Base-by-base conservation (phyloP, 2,797 vertebrate species). In the Thunnus albacares region DNA sequence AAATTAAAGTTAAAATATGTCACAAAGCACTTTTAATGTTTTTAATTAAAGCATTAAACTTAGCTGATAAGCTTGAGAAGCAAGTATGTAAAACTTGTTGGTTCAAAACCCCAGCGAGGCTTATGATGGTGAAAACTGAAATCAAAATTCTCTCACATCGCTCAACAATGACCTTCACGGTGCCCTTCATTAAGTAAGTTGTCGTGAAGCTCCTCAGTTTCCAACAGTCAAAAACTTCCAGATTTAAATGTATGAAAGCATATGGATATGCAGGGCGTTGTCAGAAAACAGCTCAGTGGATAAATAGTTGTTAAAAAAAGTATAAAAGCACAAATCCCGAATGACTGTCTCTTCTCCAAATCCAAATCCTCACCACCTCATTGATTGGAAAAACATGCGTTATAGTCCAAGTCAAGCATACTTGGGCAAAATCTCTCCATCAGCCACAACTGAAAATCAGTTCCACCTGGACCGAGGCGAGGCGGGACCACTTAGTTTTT, bases 401-500 rank as follows among this genome's bases (percentile, higher is more conserved):
- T 58, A 14, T 63, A 77, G 67, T 83, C 64, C 59, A 87, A 80
- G 30, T 56, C 47, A 71, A 82, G 59, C 71, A 53, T 56, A 68
- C n/a, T 77, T 65, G 61, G 81, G 68, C 64, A 82, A 71, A 56
- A 52, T 22, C 26, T 75, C 60, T 80, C 30, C 55, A 63, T 80
- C 28, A 75, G 82, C 79, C 72, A 67, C 56, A 60, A 72, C 62
- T 82, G 57, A 77, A 86, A 92, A 89, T 94, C 83, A 77, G 38
- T 85, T 79, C 88, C 91, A 93, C 91, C 91, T 92, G 92, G 69
- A 66, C 70, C 8, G 47, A 77, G 63, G 74, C 28, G 6, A 68
- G 58, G 77, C 13, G 0, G 73, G 26, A 60, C 85, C 61, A 58
- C 63, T 87, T 77, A 65, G 49, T 78, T 89, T 90, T 93, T 91